A percentile compares a stretch with the other conserved stretches of the same genome.
phyloP scores from a whole-genome alignment of 1,140 invertebrate species.

The Leptinotarsa lineolata region DNA sequence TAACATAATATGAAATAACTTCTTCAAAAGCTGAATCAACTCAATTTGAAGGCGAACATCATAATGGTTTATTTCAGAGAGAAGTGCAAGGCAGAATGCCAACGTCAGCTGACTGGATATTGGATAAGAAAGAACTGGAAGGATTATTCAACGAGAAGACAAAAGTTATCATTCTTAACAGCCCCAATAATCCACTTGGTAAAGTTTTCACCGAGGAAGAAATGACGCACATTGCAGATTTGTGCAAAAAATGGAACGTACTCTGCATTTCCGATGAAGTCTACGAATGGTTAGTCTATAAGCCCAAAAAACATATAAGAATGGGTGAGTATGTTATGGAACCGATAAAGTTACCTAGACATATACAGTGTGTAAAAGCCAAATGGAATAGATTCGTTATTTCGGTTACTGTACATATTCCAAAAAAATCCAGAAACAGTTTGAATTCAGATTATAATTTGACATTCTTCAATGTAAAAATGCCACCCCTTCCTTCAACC shows the following conservation, averaged over 20 bases:
- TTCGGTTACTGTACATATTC: too few species aligned
- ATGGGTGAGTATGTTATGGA: slow-evolving; percentile 22
- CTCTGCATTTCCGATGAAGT: slow-evolving; percentile 96
- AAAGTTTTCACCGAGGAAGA: slow-evolving; percentile 82
- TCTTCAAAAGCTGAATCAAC: too few species aligned
- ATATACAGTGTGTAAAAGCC: too few species aligned
- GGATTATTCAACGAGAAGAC: slow-evolving; percentile 88
- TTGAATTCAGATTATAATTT: too few species aligned
- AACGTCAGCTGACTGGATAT: slow-evolving; percentile 83
- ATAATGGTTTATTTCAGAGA: slow-evolving; percentile 23
- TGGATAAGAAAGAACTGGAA: slow-evolving; percentile 83
- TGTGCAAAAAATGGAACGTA: slow-evolving; percentile 63
- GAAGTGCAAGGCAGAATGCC: slow-evolving; percentile 20
- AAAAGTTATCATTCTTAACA: slow-evolving; percentile 95
- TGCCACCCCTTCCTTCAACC: too few species aligned
- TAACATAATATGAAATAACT: too few species aligned
- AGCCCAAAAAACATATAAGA: slow-evolving; percentile 74
- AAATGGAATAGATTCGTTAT: too few species aligned
- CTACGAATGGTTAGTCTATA: slow-evolving; percentile 96
- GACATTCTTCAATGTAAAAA: too few species aligned
- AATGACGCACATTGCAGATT: slow-evolving; percentile 76
- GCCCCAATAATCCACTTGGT: slow-evolving; percentile 93
- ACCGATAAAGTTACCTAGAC: neutral
- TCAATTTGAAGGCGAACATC: too few species aligned
- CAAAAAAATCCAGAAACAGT: too few species aligned